Evolutionary conservation across 1,140 invertebrate genomes (phyloP), one percentile per base, ranked within the genome.

Genomic region (Drosophila nikananu): DNA sequence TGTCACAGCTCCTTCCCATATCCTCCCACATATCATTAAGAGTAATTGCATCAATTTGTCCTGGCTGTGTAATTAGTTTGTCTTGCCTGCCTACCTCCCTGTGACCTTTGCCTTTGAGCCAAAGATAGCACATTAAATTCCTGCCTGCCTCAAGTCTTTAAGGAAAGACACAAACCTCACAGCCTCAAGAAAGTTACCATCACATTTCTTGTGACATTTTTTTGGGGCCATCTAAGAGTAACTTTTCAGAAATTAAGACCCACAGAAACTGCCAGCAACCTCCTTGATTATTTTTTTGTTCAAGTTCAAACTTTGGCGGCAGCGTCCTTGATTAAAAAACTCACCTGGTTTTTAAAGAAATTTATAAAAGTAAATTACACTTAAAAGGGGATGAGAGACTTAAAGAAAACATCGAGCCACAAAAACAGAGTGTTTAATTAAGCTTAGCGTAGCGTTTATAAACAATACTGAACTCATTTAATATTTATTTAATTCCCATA

Each of bases 21-120:
- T 35, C 8, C 17, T 41, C 8, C 48, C 30, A 32, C 54, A 48
- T 51, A 39, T 55, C 64, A 39, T 48, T 39, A 10, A 25, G 51
- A 70, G 32, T 68, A 71, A 71, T 71, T 68, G 63, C 67, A 68
- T 71, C n/a, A n/a, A 68, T 71, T 71, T 71, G 63, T 55, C 32
- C 67, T 9, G 30, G 30, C 30, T 55, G 27, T 46, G 63, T 71
- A 68, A 71, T 71, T 71, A 71, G 63, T 41, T 55, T 32, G 35
- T 13, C 39, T 44, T 39, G 19, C 51, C 42, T n/a, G 7, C 44
- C 42, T 21, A 7, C 44, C n/a, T n/a, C n/a, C n/a, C n/a, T 30
- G 15, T 25, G 41, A 39, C 39, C 49, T 48, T 39, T 39, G 39
- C 39, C 67, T 48, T 39, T 39, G 39, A 42, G 25, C 25, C 19